Conservation (phyloP, 2,113 vertebrate genomes). For the Anguilla rostrata region DNA sequence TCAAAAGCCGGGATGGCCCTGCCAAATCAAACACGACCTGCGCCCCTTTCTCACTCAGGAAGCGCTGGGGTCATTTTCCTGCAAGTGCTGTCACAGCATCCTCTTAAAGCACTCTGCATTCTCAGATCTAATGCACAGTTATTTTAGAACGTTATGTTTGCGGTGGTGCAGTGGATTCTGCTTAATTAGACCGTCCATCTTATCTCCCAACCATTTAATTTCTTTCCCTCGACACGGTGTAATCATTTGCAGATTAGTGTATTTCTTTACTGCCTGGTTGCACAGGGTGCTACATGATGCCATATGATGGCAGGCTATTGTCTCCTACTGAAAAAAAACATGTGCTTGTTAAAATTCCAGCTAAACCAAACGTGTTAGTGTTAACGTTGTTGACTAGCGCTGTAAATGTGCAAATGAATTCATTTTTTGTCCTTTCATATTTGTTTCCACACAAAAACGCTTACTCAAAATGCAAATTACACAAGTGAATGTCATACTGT, state of each 20-base stretch:
- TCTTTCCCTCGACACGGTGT: conserved; percentile 22
- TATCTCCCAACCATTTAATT: conserved; percentile 23
- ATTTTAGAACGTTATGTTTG: conserved; percentile 21
- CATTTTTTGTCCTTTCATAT: no score
- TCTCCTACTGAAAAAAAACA: neutral
- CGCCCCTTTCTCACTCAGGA: neutral
- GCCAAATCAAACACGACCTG: conserved; percentile 4
- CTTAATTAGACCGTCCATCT: conserved; percentile 31
- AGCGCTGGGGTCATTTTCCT: conserved; percentile 20
- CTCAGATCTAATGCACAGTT: conserved; percentile 23
- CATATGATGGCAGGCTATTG: neutral
- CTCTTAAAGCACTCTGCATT: conserved; percentile 14
- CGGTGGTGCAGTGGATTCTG: neutral
- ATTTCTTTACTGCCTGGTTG: neutral
- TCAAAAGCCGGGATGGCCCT: conserved; percentile 1
- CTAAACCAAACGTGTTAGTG: neutral
- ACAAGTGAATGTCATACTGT: conserved; percentile 10
- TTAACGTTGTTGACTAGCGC: no score
- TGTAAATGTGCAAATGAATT: no score
- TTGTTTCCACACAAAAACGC: neutral
- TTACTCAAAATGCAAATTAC: conserved; percentile 11
- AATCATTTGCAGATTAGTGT: conserved; percentile 21
- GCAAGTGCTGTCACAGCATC: conserved; percentile 10
- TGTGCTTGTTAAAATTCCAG: neutral
- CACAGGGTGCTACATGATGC: neutral